phyloP scores from a whole-genome alignment of 2,113 vertebrate genomes.

The Coptodon bakossiorum region DNA sequence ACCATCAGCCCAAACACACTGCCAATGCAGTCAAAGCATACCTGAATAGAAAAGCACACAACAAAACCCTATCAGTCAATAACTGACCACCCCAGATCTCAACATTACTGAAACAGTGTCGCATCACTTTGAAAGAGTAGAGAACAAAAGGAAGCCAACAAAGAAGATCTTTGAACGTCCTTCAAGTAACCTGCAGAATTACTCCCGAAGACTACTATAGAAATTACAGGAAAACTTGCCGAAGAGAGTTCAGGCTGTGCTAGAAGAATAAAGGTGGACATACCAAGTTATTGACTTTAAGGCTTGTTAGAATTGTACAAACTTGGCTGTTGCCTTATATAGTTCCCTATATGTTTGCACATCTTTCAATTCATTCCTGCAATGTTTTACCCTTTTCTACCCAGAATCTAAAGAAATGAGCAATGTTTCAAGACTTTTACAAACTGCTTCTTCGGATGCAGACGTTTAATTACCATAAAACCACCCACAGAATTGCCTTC shows the following conservation, averaged over 20 bases:
- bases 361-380: not conserved
- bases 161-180: not conserved
- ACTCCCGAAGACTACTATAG: not conserved
- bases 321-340: not conserved
- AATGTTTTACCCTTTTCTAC: not conserved
- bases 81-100: not conserved
- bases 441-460: not conserved
- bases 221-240: not conserved
- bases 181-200: not conserved
- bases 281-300: not conserved
- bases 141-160: not conserved
- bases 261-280: not conserved
- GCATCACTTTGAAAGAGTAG: not conserved
- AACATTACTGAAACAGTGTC: not conserved
- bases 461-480: not conserved
- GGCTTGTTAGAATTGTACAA: not conserved
- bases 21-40: not conserved
- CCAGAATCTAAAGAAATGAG: not conserved
- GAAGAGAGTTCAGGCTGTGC: not conserved
- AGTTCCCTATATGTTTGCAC: not conserved
- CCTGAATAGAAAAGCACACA: not conserved
- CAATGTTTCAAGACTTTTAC: not conserved
- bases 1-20: not conserved
- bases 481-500: not conserved
- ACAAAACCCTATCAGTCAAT: not conserved